Percentiles rank a stretch among this genome's conserved stretches.
Evolutionary conservation across 2,888 invertebrate species (phyloP).

Genomic region (Xanthia togata): DNA sequence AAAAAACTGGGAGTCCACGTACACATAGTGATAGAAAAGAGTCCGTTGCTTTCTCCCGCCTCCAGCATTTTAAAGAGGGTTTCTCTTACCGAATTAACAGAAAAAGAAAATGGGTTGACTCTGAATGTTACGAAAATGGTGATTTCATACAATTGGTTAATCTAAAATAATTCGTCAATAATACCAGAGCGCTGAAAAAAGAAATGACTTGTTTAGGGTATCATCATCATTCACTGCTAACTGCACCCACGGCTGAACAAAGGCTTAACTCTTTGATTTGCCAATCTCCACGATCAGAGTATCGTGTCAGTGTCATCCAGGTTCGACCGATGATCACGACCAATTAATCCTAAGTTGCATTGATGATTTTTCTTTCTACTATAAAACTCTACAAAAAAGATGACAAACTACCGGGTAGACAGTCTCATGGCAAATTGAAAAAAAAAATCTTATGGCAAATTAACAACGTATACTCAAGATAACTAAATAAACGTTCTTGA

Average conservation of each 20-base stretch:
- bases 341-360: neutral
- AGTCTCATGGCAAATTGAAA: neutral
- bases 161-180: too few relatives aligned
- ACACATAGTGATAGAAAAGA: neutral
- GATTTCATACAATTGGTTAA: neutral
- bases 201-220: neutral
- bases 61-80: neutral
- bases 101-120: neutral
- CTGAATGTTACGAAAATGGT: neutral
- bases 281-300: neutral
- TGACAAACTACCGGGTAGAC: too few relatives aligned
- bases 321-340: neutral
- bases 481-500: slow-evolving; percentile 24
- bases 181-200: neutral
- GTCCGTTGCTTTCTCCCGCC: neutral
- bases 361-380: neutral
- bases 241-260: neutral
- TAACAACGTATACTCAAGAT: neutral
- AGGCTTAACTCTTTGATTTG: neutral
- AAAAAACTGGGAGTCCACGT: too few relatives aligned
- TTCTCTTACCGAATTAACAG: neutral
- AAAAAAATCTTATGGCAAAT: neutral
- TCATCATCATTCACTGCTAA: neutral
- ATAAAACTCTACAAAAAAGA: neutral
- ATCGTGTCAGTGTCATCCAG: too few relatives aligned